Percentiles rank a stretch among this genome's conserved stretches.
Evolutionary conservation across 2,888 invertebrate genomes (phyloP).

Genomic region (Melieria omissa): DNA sequence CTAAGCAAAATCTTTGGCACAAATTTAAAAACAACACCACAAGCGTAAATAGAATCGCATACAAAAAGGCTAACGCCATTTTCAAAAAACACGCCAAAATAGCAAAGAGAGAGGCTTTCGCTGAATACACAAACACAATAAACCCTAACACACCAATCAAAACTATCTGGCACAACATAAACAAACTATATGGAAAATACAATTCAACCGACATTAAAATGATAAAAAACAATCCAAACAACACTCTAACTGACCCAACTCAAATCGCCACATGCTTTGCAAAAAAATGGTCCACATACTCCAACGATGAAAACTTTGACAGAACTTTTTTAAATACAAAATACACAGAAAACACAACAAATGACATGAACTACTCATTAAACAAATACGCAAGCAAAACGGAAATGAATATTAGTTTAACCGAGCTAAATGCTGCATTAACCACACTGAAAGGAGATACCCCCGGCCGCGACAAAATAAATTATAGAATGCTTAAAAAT

Average conservation of each 20-base stretch:
- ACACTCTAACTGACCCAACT: neutral
- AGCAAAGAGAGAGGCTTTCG: neutral
- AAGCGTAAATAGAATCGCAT: neutral
- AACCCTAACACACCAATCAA: neutral
- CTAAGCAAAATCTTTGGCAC: no score
- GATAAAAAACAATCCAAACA: neutral
- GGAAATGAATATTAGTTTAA: no score
- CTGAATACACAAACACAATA: slow-evolving; percentile 6
- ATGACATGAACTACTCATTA: no score
- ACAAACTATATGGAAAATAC: neutral
- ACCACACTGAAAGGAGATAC: slow-evolving; percentile 19
- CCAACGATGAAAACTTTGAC: slow-evolving; percentile 10
- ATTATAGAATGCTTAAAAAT: slow-evolving; percentile 16
- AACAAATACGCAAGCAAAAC: no score
- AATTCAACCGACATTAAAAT: no score
- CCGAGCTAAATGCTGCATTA: neutral
- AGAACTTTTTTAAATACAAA: neutral
- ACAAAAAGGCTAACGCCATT: slow-evolving; percentile 1
- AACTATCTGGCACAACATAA: neutral
- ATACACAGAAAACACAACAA: neutral
- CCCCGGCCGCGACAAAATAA: slow-evolving; percentile 10
- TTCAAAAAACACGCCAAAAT: neutral
- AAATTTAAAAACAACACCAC: no score
- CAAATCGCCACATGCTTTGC: slow-evolving; percentile 10
- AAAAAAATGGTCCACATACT: slow-evolving; percentile 6